phyloP scores from a whole-genome alignment of 2,888 invertebrate genomes.

The Anthoptus insignis region DNA sequence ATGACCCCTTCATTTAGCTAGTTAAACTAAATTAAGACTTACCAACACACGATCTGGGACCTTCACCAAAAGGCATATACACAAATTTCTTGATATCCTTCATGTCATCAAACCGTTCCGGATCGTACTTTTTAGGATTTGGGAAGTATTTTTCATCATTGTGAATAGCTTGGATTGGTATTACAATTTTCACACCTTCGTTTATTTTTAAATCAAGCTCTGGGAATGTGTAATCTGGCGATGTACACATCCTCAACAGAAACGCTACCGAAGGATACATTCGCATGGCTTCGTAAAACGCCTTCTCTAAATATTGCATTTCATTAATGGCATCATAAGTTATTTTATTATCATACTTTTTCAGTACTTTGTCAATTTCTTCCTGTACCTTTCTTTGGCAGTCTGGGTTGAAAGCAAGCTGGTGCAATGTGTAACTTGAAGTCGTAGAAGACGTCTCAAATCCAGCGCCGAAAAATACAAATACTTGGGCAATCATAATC shows the following conservation, averaged over 20 bases:
- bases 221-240: constrained; percentile 72
- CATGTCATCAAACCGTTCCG: constrained; percentile 67
- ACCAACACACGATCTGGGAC: constrained; percentile 78
- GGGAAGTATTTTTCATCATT: constrained; percentile 73
- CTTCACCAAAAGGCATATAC: constrained; percentile 77
- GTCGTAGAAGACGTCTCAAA: constrained; percentile 84
- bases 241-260: constrained; percentile 69
- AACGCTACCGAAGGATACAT: constrained; percentile 76
- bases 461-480: constrained; percentile 82
- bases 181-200: constrained; percentile 65
- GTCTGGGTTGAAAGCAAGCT: constrained; percentile 77
- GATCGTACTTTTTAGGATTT: constrained; percentile 69
- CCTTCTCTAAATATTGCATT: constrained; percentile 75
- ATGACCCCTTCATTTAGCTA: no score
- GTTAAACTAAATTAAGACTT: no score
- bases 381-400: constrained; percentile 73
- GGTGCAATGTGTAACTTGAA: constrained; percentile 79
- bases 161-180: constrained; percentile 75
- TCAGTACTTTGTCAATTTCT: constrained; percentile 74
- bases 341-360: constrained; percentile 66
- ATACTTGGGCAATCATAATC: constrained; percentile 74
- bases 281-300: constrained; percentile 75
- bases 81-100: constrained; percentile 63
- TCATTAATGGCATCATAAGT: constrained; percentile 76
- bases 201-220: constrained; percentile 71